Evolutionary conservation across 1,140 invertebrate species (phyloP).

Genomic region (Aphelinus certus): DNA sequence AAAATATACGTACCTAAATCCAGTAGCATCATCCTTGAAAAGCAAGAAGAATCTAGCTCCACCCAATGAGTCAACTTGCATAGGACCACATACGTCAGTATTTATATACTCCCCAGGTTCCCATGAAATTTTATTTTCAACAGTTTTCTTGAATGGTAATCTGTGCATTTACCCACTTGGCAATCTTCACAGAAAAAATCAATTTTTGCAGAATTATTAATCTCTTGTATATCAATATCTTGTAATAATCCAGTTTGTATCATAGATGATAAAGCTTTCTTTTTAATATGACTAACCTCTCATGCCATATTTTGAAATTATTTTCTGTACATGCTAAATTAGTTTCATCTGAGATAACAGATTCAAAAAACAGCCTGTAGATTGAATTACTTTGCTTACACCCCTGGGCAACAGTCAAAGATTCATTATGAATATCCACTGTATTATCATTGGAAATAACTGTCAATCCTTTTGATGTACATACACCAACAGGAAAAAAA

Average conservation of each 20-base stretch:
- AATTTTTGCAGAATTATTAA: not conserved
- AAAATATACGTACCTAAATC: conserved; percentile 52
- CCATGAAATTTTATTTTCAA: conserved; percentile 18
- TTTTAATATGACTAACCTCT: conserved; percentile 27
- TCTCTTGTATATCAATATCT: not conserved
- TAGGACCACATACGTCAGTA: too few relatives aligned
- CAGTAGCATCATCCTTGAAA: conserved; percentile 56
- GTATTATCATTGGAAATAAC: conserved; percentile 10
- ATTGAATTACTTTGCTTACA: conserved; percentile 26
- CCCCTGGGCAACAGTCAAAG: not conserved
- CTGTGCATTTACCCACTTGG: not conserved
- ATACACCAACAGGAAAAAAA: conserved; percentile 33
- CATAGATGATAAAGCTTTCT: not conserved
- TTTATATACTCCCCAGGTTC: not conserved
- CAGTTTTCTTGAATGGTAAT: not conserved
- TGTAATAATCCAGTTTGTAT: not conserved
- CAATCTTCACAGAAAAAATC: not conserved
- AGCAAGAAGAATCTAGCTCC: conserved; percentile 57
- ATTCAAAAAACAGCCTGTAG: conserved; percentile 30
- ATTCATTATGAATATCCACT: not conserved
- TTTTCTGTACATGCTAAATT: conserved; percentile 1
- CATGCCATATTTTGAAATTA: conserved; percentile 20
- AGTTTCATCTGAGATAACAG: conserved; percentile 2
- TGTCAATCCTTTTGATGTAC: conserved; percentile 7
- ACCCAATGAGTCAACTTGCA: conserved; percentile 29